Base-by-base conservation (phyloP, 2,888 invertebrate species). In the Cheilosia vernalis region DNA sequence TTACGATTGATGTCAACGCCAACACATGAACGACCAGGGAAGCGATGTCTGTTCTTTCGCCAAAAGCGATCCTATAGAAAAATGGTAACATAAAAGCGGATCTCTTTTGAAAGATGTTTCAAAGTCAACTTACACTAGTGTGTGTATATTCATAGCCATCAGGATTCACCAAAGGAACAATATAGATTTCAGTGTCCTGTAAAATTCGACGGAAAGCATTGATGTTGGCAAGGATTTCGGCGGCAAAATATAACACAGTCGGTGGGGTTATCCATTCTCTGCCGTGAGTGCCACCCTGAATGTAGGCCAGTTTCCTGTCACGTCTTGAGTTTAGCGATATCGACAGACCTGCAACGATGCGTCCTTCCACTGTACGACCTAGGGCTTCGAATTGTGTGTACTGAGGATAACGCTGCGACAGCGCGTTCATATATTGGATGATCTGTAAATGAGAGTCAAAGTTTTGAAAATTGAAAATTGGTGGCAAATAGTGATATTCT, bases 1-100 rank as follows among this genome's bases (percentile, higher is more conserved):
- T 97, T 97, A 9, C 96, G 93, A 91, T 97, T 97, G 9, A 94
- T 94, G 88, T 97, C 97, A 0, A 95, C 95, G 15, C 97, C 97
- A 0, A 91, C 91, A 89, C 96, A 97, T 0, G 90, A 88, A 19
- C 89, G 89, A 4, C 89, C 89, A 2, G 91, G 87, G 55, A 90
- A 90, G 5, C 92, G 93, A n/a, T 94, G 94, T 33, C 95, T 93
- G 19, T 95, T 96, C 90, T 96, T 95, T 63, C 96, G 93, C 96
- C 96, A 96, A 87, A 95, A 91, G 10, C 92, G 91, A 87, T 91
- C 90, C 92, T 92, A 19, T 6, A 87, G 82, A 30, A 40, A 27
- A 42, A 42, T 17, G 53, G 30, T 37, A 61, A 53, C 63, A 13
- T 56, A 17, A 10, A 44, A 17, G 19, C 4, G 4, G 2, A 19